Conservation (phyloP, 2,888 invertebrate genomes). For the Lottia scabra region DNA sequence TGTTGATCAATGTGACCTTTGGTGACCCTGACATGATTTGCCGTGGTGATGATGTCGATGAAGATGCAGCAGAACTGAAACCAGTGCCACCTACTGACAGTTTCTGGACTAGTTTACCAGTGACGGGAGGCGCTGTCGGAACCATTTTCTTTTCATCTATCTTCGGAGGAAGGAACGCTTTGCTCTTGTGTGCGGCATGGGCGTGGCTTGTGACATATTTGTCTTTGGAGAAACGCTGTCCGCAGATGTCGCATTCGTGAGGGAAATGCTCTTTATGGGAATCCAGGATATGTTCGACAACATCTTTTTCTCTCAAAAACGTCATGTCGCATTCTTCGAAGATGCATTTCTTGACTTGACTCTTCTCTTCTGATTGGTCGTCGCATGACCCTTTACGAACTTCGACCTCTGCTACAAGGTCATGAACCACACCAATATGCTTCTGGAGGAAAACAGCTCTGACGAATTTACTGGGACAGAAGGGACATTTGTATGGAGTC, state of each 20-base stretch:
- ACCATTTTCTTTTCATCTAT: neutral
- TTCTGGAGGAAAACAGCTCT: neutral
- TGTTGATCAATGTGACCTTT: neutral
- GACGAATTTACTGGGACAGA: neutral
- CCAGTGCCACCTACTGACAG: neutral
- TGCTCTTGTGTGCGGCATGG: neutral
- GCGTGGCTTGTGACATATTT: neutral
- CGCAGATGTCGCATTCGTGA: neutral
- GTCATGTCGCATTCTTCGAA: neutral
- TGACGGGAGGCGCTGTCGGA: neutral
- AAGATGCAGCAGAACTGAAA: neutral
- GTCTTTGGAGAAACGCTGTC: neutral
- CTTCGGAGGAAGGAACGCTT: neutral
- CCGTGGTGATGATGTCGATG: neutral
- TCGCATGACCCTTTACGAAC: neutral
- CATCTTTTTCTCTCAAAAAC: neutral
- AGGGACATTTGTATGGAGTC: neutral
- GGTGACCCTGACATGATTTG: neutral
- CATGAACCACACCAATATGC: constrained; percentile 1
- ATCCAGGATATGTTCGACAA: neutral
- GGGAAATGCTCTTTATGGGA: neutral
- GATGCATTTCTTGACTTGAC: neutral
- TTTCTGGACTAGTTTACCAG: neutral
- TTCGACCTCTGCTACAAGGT: neutral
- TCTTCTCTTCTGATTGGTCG: neutral